Percentiles rank a stretch among this genome's conserved stretches.
These are phyloP conservation scores for Parelbella ahira DNA, from an alignment of 2,888 invertebrate species.

Conservation along the genomic window DNA sequence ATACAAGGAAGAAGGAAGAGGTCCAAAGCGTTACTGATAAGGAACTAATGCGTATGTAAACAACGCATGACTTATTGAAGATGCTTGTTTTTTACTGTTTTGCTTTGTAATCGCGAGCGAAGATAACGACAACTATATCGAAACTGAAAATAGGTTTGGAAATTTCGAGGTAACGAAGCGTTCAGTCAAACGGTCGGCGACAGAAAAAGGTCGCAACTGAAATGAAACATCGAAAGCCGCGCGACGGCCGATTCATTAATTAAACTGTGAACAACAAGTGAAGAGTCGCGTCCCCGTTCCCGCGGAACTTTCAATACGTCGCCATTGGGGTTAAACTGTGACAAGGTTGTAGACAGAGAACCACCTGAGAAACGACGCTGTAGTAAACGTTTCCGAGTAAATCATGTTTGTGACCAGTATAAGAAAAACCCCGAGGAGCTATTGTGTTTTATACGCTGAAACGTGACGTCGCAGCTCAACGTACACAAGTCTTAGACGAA, in stretches of 20 bases:
- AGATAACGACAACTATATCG: neutral
- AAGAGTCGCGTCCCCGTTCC: constrained; percentile 57
- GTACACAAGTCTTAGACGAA: constrained; percentile 48
- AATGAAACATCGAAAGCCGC: constrained; percentile 22
- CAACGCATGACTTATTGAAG: no score
- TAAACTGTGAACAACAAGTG: constrained; percentile 50
- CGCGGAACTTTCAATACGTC: constrained; percentile 62
- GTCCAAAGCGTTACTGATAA: no score
- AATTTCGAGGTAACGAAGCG: constrained; percentile 2
- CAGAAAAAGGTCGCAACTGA: constrained; percentile 7
- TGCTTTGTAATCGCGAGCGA: no score
- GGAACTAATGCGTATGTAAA: no score
- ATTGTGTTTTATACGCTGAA: constrained; percentile 38
- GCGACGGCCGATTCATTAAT: constrained; percentile 44
- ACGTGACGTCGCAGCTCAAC: constrained; percentile 41
- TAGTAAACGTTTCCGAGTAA: constrained; percentile 58
- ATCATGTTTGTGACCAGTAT: constrained; percentile 44
- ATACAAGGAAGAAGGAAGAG: no score
- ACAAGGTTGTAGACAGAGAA: constrained; percentile 67
- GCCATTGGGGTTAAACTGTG: constrained; percentile 65
- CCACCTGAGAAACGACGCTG: constrained; percentile 65
- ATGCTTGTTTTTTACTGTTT: no score
- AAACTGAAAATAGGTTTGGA: neutral
- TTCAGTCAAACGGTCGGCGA: constrained; percentile 7
- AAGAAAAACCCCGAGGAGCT: constrained; percentile 38